Evolutionary conservation across 2,888 invertebrate genomes (phyloP).

Genomic region (Catonia carolina): DNA sequence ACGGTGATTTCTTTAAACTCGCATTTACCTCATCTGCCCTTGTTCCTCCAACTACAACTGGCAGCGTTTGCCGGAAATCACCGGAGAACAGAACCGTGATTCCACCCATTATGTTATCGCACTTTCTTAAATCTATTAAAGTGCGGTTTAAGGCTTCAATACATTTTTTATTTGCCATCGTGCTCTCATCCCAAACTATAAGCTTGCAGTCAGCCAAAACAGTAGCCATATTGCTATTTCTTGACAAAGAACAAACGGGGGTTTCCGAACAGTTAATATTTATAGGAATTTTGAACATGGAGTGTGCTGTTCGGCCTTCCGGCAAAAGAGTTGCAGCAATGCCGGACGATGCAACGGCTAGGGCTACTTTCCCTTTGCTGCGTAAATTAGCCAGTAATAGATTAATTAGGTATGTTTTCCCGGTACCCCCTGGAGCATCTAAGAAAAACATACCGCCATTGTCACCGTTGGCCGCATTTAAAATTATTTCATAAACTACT

Average conservation of each 20-base stretch:
- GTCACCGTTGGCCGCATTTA: conserved; percentile 6
- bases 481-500: conserved; percentile 17
- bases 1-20: background rate
- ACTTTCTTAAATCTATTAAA: too few relatives aligned
- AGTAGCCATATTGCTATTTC: too few relatives aligned
- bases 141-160: too few relatives aligned
- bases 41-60: conserved; percentile 5
- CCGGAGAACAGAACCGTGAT: too few relatives aligned
- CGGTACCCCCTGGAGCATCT: too few relatives aligned
- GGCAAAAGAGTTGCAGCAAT: conserved; percentile 41
- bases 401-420: background rate
- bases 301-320: conserved; percentile 38
- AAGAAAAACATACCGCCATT: background rate
- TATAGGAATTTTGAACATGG: background rate
- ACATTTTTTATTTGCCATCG: too few relatives aligned
- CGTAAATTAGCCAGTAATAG: background rate
- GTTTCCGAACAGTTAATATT: too few relatives aligned
- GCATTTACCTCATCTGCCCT: conserved; percentile 11
- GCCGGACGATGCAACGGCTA: conserved; percentile 40
- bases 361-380: conserved; percentile 34
- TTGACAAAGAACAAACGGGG: too few relatives aligned
- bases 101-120: too few relatives aligned
- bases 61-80: too few relatives aligned
- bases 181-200: too few relatives aligned
- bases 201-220: too few relatives aligned